Conservation (phyloP, 2,113 vertebrate genomes). For the Grammomys surdaster region DNA sequence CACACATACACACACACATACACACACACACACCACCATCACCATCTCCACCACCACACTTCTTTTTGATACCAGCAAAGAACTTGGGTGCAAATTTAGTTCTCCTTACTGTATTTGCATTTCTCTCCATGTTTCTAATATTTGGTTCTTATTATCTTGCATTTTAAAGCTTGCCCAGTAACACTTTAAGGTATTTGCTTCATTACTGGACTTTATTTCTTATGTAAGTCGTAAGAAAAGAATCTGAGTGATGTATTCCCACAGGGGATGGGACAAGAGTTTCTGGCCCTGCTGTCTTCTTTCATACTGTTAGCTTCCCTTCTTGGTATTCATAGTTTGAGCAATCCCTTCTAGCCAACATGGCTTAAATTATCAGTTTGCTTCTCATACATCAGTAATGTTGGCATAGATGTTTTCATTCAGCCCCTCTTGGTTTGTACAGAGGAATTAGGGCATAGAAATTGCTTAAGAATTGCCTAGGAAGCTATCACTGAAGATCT, state of each 20-base stretch:
- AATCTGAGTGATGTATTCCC: constrained; percentile 85
- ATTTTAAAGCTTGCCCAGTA: constrained; percentile 94
- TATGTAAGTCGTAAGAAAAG: constrained; percentile 88
- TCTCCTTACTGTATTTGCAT: constrained; percentile 86
- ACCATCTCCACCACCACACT: background rate
- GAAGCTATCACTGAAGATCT: background rate
- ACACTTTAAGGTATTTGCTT: constrained; percentile 93
- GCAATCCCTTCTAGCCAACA: background rate
- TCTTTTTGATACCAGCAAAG: constrained; percentile 82
- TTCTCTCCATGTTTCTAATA: constrained; percentile 88
- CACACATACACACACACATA: constrained; percentile 43
- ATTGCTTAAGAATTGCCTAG: background rate
- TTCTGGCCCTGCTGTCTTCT: background rate
- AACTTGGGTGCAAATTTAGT: constrained; percentile 84
- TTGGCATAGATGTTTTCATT: background rate
- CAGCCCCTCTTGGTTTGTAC: background rate
- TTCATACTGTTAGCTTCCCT: background rate
- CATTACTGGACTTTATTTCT: constrained; percentile 86
- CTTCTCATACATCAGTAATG: background rate
- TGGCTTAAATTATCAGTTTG: background rate
- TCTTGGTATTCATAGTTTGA: background rate
- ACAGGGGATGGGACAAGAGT: background rate
- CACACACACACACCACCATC: background rate
- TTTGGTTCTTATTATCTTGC: constrained; percentile 91
- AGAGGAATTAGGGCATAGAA: background rate